Conservation (phyloP, 1,140 invertebrate species). For the Bombus vancouverensis region DNA sequence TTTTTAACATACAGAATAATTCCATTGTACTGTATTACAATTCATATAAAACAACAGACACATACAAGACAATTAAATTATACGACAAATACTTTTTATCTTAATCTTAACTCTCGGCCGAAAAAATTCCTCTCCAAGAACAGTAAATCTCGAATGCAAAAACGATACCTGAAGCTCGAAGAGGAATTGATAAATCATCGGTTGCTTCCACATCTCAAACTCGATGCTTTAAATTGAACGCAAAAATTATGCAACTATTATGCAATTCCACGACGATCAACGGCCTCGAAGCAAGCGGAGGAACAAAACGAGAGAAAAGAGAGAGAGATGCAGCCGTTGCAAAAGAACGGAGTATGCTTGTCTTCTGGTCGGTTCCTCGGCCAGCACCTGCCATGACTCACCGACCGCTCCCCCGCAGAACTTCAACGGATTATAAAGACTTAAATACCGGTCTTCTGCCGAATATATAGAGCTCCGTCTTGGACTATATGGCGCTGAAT, state of each 20-base stretch:
- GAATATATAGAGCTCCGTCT: slow-evolving; percentile 62
- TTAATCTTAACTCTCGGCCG: no score
- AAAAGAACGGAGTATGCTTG: slow-evolving; percentile 42
- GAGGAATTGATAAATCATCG: neutral
- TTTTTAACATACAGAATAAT: no score
- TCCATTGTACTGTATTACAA: no score
- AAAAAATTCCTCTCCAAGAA: no score
- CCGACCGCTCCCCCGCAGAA: slow-evolving; percentile 78
- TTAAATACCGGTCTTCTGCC: slow-evolving; percentile 75
- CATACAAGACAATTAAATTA: no score
- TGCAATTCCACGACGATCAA: slow-evolving; percentile 8
- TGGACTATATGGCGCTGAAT: slow-evolving; percentile 55
- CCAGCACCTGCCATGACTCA: slow-evolving; percentile 79
- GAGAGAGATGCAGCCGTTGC: slow-evolving; percentile 41
- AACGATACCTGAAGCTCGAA: neutral
- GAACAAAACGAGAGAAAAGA: slow-evolving; percentile 29
- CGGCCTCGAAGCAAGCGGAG: neutral
- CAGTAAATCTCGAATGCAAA: neutral
- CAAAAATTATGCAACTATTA: slow-evolving; percentile 29
- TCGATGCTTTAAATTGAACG: slow-evolving; percentile 5
- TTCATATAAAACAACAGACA: no score
- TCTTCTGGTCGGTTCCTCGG: slow-evolving; percentile 61
- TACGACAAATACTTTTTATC: no score
- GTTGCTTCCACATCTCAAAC: neutral
- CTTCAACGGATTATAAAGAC: slow-evolving; percentile 77